Base-by-base conservation (phyloP, 1,140 invertebrate species). In the Heliothis subflexa region DNA sequence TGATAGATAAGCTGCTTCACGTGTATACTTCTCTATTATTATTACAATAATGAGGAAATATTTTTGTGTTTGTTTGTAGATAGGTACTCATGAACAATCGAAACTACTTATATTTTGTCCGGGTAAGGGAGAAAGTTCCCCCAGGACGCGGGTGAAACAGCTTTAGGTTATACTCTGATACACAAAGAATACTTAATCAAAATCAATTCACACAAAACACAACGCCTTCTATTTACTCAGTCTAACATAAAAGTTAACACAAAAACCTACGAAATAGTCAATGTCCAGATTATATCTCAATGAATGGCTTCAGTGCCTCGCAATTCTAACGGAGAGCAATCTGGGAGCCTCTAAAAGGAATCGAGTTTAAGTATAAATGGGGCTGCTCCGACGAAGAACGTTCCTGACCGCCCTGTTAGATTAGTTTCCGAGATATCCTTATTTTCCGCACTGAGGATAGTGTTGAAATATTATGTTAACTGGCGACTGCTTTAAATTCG, bases 311-410 rank as follows among this genome's bases (percentile, higher is more conserved):
- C 50, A 68, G 45, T 49, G 50, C 21, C 28, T 68, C 18, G 50
- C 64, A 68, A 68, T 16, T 68, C 47, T 18, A 68, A 68, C 64
- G n/a, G 12, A 68, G 4, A n/a, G 45, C 47, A 16, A 68, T 50
- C 64, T 28, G 12, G 50, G 4, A n/a, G 45, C 47, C 45, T 47
- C 61, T 68, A n/a, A 68, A 68, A 68, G 47, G 47, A 68, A 68
- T 68, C 64, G 13, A 68, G 64, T 50, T 68, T 68, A 50, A 68
- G 64, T 68, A 50, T 25, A 50, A 68, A 47, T 25, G 21, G 47
- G 13, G 14, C 47, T 25, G 47, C 25, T 68, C 47, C 45, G n/a
- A 62, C 28, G 40, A 28, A 9, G 14, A 50, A 28, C 61, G 61
- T 18, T 18, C 47, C 47, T 52, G 47, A 68, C 47, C 64, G 47